A percentile compares a stretch with the other conserved stretches of the same genome.
phyloP scores from a whole-genome alignment of 30 jellyfish, hydroid and myxozoan species.

The Rhopilema esculentum region DNA sequence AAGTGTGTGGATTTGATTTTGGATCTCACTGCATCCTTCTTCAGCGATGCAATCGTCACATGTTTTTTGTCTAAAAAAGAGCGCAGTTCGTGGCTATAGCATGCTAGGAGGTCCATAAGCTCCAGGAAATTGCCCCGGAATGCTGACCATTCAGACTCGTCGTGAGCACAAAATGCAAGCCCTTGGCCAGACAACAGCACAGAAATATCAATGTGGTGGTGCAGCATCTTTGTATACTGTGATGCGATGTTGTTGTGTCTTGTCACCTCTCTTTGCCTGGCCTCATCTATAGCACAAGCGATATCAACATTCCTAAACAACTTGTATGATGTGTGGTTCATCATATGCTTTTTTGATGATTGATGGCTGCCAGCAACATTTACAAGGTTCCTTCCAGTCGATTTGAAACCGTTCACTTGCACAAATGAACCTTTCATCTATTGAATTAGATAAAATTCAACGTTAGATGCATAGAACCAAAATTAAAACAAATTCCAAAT shows the following conservation, averaged over 20 bases:
- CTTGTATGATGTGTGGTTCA: slow-evolving; percentile 48
- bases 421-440: slow-evolving; percentile 50
- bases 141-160: slow-evolving; percentile 40
- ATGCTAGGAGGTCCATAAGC: slow-evolving; percentile 54
- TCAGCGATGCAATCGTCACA: slow-evolving; percentile 50
- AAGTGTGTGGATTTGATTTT: slow-evolving; percentile 27
- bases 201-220: slow-evolving; percentile 57
- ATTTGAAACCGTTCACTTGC: slow-evolving; percentile 50
- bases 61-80: slow-evolving; percentile 57
- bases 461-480: slow-evolving; percentile 11
- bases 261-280: slow-evolving; percentile 61
- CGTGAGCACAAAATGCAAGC: slow-evolving; percentile 60
- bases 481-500: no score
- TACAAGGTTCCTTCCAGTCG: slow-evolving; percentile 53
- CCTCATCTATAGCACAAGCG: slow-evolving; percentile 59
- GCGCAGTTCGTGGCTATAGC: slow-evolving; percentile 69
- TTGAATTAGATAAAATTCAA: slow-evolving; percentile 35
- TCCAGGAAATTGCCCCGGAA: slow-evolving; percentile 56
- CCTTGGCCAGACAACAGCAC: slow-evolving; percentile 50
- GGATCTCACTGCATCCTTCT: slow-evolving; percentile 58
- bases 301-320: slow-evolving; percentile 57
- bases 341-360: slow-evolving; percentile 65
- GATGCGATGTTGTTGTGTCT: slow-evolving; percentile 61
- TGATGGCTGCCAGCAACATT: slow-evolving; percentile 70
- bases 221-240: slow-evolving; percentile 48